Base-by-base conservation (phyloP, 1,140 invertebrate genomes). In the Phymorhynchus buccinoides region DNA sequence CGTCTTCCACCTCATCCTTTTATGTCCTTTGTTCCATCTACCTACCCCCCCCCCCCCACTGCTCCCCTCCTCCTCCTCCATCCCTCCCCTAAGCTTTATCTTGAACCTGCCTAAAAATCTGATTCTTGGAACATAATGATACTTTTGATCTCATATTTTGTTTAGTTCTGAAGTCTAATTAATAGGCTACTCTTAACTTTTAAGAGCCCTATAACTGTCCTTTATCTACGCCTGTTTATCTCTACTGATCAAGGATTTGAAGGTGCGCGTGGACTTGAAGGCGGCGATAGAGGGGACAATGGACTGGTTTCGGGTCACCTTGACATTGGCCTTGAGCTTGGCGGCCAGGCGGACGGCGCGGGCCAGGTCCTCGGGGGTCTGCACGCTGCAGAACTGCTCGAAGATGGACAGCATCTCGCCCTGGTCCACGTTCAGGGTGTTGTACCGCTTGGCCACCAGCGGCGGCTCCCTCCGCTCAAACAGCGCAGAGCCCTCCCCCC, bases 271-370 rank as follows among this genome's bases (percentile, higher is more conserved):
- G 77, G 77, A 79, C 77, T 52, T 48, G 77, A 52, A 79, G 42
- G 77, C 52, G 42, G 77, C 77, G 27, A 79, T 39, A n/a, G 77
- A 79, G 12, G 77, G 77, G 27, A 48, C n/a, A 27, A 79, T 79
- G 77, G 44, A 52, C 77, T 79, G 77, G 77, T 79, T 79, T 9
- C 77, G 41, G 4, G 44, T 79, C 27, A 79, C 77, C 77, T 79
- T 79, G 77, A 79, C 84, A n/a, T 86, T 86, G 30, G 88, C 84
- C 75, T 89, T 90, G 30, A 89, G 79, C 73, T 88, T 89, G 37
- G 84, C 75, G 16, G 89, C 89, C n/a, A 90, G 22, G 2, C 85
- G 81, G 81, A 88, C 86, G 44, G 88, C 75, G 62, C 86, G 87
- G 16, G 86, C 84, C 42, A 90, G 84, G 42, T 89, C 87, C 27